These are phyloP conservation scores for Ceyx margarethae DNA, from an alignment of 2,113 vertebrate genomes.

Conservation along the genomic window DNA sequence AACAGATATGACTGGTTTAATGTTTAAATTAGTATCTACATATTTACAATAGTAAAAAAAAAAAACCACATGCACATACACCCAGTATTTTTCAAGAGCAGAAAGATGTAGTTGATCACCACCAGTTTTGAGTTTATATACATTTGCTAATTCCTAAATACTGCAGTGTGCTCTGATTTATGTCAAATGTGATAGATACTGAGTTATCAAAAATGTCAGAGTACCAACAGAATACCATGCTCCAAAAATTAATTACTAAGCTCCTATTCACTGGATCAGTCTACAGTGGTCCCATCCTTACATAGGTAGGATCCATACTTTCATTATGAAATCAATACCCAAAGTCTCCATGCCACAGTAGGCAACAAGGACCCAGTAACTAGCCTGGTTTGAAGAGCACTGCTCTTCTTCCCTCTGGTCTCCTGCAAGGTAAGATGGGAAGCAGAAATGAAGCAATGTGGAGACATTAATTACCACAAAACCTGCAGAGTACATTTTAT, in stretches of 20 bases:
- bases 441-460: not conserved
- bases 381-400: not conserved
- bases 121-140: not conserved
- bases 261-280: not conserved
- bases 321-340: not conserved
- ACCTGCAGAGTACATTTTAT: slow-evolving; percentile 42
- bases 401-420: not conserved
- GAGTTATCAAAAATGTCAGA: not conserved
- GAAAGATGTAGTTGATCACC: not conserved
- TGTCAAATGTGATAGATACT: not conserved
- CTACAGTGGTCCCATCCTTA: not conserved
- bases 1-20: slow-evolving; percentile 65
- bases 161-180: not conserved
- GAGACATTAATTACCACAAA: not conserved
- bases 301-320: not conserved
- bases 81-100: not conserved
- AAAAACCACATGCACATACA: not conserved
- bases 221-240: rapidly evolving
- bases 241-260: not conserved
- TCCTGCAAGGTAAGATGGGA: not conserved
- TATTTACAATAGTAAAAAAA: not conserved
- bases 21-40: slow-evolving; percentile 56
- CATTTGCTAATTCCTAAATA: not conserved
- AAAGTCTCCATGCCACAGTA: rapidly evolving
- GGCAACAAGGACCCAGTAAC: rapidly evolving